Evolutionary conservation across 2,888 invertebrate species (phyloP).

Genomic region (Rugalucina vietnamica): DNA sequence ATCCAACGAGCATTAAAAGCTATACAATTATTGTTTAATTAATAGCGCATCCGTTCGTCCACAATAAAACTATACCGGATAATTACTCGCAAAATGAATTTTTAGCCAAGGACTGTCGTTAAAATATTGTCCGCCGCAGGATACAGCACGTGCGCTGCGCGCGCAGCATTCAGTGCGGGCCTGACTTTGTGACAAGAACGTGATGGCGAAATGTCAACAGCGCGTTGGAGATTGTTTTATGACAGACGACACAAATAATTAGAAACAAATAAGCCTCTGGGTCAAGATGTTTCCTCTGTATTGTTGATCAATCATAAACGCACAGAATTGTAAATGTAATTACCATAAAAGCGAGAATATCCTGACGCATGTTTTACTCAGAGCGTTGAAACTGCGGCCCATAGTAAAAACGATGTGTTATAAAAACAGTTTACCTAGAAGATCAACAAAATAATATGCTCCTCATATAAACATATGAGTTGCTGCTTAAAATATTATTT

Average conservation of each 20-base stretch:
- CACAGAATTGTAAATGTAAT: too few relatives aligned
- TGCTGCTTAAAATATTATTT: too few relatives aligned
- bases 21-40: slow-evolving; percentile 16
- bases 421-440: too few relatives aligned
- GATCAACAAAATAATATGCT: too few relatives aligned
- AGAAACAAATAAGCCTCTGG: slow-evolving; percentile 6
- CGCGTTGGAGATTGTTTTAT: slow-evolving; percentile 5
- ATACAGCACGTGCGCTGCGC: slow-evolving; percentile 52
- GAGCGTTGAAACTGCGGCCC: too few relatives aligned
- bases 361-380: too few relatives aligned
- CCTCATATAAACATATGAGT: too few relatives aligned
- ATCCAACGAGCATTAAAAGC: slow-evolving; percentile 6
- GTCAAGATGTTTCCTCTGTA: not conserved
- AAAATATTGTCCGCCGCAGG: slow-evolving; percentile 59
- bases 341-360: too few relatives aligned
- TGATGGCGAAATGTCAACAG: slow-evolving; percentile 55
- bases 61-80: slow-evolving; percentile 58
- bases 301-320: too few relatives aligned
- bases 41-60: not conserved
- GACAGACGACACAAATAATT: not conserved
- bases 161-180: slow-evolving; percentile 56
- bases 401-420: too few relatives aligned
- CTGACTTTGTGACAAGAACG: slow-evolving; percentile 58
- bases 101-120: slow-evolving; percentile 53
- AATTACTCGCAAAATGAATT: slow-evolving; percentile 63